phyloP scores from a whole-genome alignment of 2,888 invertebrate genomes.

The Alviniconcha strummeri region DNA sequence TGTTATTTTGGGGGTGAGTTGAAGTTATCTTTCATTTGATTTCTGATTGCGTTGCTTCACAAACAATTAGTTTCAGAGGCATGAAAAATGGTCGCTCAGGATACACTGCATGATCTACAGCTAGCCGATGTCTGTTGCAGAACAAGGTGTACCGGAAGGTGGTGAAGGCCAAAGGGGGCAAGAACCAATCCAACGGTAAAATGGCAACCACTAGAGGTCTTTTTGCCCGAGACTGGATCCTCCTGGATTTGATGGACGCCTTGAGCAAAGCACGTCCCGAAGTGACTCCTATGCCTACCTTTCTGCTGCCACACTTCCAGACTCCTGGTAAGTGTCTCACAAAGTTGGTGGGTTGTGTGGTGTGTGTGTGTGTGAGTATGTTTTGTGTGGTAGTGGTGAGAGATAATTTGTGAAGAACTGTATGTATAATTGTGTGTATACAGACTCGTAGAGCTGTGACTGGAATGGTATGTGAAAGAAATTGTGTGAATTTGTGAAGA shows the following conservation, averaged over 20 bases:
- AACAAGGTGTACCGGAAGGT: constrained; percentile 24
- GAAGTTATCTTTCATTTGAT: too few relatives aligned
- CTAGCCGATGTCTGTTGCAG: not conserved
- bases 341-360: not conserved
- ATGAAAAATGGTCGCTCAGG: too few relatives aligned
- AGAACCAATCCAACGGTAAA: too few relatives aligned
- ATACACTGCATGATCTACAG: too few relatives aligned
- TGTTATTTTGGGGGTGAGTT: too few relatives aligned
- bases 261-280: not conserved
- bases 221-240: not conserved
- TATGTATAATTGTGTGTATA: too few relatives aligned
- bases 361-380: not conserved
- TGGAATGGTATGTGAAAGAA: too few relatives aligned
- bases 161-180: not conserved
- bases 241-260: constrained; percentile 25
- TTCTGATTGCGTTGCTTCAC: too few relatives aligned
- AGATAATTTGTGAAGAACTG: too few relatives aligned
- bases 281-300: not conserved
- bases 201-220: not conserved
- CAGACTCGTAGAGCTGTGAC: too few relatives aligned
- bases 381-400: too few relatives aligned
- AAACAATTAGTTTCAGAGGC: too few relatives aligned
- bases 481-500: not conserved
- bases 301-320: constrained; percentile 27
- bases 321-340: constrained; percentile 17